phyloP scores from a whole-genome alignment of 2,888 invertebrate genomes.

The Drosophila maculinotata region DNA sequence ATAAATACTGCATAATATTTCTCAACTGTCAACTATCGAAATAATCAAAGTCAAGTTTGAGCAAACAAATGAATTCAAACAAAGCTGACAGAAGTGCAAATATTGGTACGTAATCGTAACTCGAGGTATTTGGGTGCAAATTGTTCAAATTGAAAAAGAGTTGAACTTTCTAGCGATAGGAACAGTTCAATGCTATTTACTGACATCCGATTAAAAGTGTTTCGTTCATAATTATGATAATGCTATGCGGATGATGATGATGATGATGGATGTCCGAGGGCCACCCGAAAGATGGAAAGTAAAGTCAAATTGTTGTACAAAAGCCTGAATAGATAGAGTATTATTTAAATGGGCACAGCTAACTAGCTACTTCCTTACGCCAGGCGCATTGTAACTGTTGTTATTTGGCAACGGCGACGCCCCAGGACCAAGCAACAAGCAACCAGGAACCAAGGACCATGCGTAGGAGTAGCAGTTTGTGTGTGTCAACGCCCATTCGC shows the following conservation, averaged over 20 bases:
- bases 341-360: slow-evolving; percentile 78
- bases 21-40: no score
- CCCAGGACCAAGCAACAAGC: slow-evolving; percentile 10
- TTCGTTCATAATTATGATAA: no score
- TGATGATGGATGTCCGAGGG: slow-evolving; percentile 15
- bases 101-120: not conserved
- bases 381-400: slow-evolving; percentile 55
- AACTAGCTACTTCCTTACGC: slow-evolving; percentile 83
- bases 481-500: slow-evolving; percentile 55
- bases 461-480: slow-evolving; percentile 49
- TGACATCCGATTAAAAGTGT: not conserved
- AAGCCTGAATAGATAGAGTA: slow-evolving; percentile 34
- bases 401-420: slow-evolving; percentile 57
- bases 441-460: not conserved
- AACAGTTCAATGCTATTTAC: not conserved
- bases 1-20: no score
- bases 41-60: not conserved
- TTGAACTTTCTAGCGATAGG: not conserved
- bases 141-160: not conserved
- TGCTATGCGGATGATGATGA: not conserved
- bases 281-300: slow-evolving; percentile 29
- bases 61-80: not conserved
- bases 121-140: not conserved
- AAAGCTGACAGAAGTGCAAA: not conserved
- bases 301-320: slow-evolving; percentile 21